phyloP scores from a whole-genome alignment of 1,140 invertebrate genomes.

The Heliothis subflexa region DNA sequence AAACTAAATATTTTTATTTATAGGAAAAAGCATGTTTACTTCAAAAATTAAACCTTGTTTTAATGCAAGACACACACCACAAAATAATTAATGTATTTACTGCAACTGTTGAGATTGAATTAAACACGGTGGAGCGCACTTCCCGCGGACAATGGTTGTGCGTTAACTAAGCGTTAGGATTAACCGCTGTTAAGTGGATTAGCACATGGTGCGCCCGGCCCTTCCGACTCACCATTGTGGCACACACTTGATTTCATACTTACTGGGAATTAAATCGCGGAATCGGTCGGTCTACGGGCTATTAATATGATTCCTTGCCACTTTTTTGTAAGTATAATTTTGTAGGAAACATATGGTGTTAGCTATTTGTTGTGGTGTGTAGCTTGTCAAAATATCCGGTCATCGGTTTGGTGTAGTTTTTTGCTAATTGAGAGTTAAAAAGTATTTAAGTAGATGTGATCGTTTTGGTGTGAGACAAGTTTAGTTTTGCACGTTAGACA shows the following conservation, averaged over 20 bases:
- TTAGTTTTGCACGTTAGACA: too few species aligned
- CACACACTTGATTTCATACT: conserved; percentile 18
- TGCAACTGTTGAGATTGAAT: conserved; percentile 60
- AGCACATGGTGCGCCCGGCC: conserved; percentile 57
- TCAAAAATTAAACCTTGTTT: not conserved
- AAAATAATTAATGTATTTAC: conserved; percentile 5
- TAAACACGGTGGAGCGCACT: conserved; percentile 52
- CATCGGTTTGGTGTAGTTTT: not conserved
- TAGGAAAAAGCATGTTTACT: too few species aligned
- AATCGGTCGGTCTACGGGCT: not conserved
- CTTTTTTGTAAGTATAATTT: not conserved
- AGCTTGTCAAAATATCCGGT: conserved; percentile 7
- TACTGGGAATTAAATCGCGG: conserved; percentile 8
- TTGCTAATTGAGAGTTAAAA: not conserved
- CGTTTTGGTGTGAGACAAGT: too few species aligned
- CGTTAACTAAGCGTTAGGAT: conserved; percentile 45
- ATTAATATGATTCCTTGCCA: conserved; percentile 23
- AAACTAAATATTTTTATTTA: too few species aligned
- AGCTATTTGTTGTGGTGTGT: conserved; percentile 28
- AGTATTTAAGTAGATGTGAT: too few species aligned
- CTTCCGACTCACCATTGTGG: conserved; percentile 50
- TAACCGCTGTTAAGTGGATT: conserved; percentile 49
- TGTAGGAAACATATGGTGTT: conserved; percentile 20
- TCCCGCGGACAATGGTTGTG: conserved; percentile 47
- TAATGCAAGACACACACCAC: conserved; percentile 1